Percentiles rank a stretch among this genome's conserved stretches.
phyloP scores from a whole-genome alignment of 2,797 vertebrate genomes.

The Tauraco hartlaubi region DNA sequence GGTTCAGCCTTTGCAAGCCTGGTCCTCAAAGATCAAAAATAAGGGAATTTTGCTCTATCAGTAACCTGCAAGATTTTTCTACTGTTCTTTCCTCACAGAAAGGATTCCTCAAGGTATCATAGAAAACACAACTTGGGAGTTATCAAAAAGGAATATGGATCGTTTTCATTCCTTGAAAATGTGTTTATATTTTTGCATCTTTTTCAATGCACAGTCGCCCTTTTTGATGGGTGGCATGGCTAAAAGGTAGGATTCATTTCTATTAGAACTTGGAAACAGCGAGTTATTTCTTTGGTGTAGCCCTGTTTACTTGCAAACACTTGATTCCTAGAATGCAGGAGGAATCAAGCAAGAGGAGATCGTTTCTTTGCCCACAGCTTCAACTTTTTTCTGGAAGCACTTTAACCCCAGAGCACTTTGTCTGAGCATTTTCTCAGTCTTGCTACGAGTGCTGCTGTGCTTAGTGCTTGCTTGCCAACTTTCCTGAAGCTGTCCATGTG shows the following conservation, averaged over 20 bases:
- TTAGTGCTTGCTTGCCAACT: background rate
- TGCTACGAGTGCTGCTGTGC: background rate
- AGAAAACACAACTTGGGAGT: background rate
- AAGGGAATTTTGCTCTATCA: background rate
- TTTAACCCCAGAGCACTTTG: background rate
- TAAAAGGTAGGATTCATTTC: background rate
- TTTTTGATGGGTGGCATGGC: background rate
- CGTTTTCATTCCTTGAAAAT: background rate
- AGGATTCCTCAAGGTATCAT: accelerated
- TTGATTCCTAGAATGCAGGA: background rate
- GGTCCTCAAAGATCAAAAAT: background rate
- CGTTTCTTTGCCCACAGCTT: background rate
- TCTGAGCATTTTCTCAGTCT: background rate
- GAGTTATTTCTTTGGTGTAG: background rate
- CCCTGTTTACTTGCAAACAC: background rate
- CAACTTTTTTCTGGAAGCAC: background rate
- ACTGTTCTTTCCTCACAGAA: background rate
- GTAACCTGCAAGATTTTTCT: background rate
- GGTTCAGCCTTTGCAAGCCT: background rate
- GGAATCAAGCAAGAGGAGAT: background rate
- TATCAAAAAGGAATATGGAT: background rate
- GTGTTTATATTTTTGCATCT: background rate
- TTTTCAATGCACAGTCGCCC: background rate
- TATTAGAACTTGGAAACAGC: background rate
- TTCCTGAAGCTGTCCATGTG: background rate